Base-by-base conservation (phyloP, 1,140 invertebrate genomes). In the Antheraea pernyi region DNA sequence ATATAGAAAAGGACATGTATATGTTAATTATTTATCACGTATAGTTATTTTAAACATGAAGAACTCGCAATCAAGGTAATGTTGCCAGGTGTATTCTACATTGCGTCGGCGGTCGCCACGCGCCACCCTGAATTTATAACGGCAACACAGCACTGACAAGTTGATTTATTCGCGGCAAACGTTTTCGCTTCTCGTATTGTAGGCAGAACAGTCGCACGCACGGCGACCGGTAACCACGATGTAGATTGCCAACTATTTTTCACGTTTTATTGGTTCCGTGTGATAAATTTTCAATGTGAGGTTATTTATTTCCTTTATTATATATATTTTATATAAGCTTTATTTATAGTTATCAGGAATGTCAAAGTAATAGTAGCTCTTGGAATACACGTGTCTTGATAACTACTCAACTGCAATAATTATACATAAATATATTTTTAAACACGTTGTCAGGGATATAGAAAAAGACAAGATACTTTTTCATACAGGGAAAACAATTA, bases 61-160 rank as follows among this genome's bases (percentile, higher is more conserved):
- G 19, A 7, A 18, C 59, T 83, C 74, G 83, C 81, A 88, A 88
- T 85, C 85, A 85, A 84, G 82, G 81, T 85, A 85, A 85, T 87
- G 81, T 83, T 83, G 78, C 84, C 84, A 89, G 86, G 85, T 89
- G 86, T 79, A 79, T 83, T 74, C 77, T 71, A 77, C 82, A 74
- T 77, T 71, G 77, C 63, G 73, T 79, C 76, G 80, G 78, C 77
- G 73, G 4, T 3, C 60, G 19, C 19, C 42, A 7, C 74, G 70
- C 81, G 79, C 78, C 85, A 83, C 82, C 79, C 78, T 84, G 84
- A 83, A 86, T 89, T 85, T 89, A 89, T 89, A 87, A 83, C 84
- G 72, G 77, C 84, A 80, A 82, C 80, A 85, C 80, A 84, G 7
- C 46, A 53, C 46, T 53, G 85, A 88, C 85, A 88, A 78, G 71